phyloP scores from a whole-genome alignment of 2,797 vertebrate genomes.

The Clarias laeviceps region DNA sequence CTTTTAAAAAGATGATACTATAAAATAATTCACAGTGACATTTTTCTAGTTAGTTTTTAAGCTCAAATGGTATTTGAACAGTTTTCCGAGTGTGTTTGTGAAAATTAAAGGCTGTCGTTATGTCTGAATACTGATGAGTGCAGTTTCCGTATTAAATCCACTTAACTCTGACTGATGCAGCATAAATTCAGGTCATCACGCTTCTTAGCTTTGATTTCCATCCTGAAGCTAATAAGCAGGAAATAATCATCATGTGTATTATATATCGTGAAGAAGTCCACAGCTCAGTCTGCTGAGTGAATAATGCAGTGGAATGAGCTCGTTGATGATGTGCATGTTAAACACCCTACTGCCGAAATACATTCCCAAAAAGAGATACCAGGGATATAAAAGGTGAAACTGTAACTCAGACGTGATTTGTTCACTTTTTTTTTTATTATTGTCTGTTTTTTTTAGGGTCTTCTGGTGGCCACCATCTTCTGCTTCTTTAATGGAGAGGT shows the following conservation, averaged over 20 bases:
- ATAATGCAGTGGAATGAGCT: conserved; percentile 43
- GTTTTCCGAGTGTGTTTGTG: not conserved
- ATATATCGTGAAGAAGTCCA: not conserved
- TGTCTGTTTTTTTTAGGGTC: conserved; percentile 77
- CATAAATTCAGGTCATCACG: not conserved
- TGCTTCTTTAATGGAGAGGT: conserved; percentile 99
- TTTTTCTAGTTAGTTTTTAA: not conserved
- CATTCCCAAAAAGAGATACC: conserved; percentile 24
- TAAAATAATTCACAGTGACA: not conserved
- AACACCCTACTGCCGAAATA: conserved; percentile 22
- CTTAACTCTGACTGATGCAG: not conserved
- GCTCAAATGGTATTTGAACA: not conserved
- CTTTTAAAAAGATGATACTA: not conserved
- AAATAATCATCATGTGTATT: not conserved
- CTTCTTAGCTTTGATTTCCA: not conserved
- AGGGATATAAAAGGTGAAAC: not conserved
- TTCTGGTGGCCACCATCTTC: conserved; percentile 97
- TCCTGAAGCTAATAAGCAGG: not conserved
- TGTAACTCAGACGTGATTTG: conserved; percentile 18
- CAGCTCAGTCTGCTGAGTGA: conserved; percentile 35
- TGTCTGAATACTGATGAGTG: not conserved
- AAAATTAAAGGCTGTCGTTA: not conserved
- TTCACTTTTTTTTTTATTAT: conserved; percentile 5
- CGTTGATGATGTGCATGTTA: conserved; percentile 32
- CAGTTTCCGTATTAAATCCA: not conserved